A percentile compares a stretch with the other conserved stretches of the same genome.
phyloP scores from a whole-genome alignment of 2,888 invertebrate species.

The Aspidapion aeneum region DNA sequence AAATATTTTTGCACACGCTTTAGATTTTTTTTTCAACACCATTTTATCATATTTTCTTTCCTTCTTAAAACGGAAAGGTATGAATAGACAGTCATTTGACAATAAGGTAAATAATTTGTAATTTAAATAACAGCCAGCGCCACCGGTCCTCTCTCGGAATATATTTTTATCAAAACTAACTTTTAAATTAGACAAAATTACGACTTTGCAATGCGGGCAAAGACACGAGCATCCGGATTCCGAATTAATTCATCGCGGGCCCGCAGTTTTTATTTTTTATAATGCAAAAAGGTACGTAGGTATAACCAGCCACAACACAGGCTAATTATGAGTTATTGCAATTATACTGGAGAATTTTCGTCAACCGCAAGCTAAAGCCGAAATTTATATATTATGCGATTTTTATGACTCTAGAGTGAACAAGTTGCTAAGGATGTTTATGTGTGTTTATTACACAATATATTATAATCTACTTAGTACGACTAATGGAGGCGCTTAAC shows the following conservation, averaged over 20 bases:
- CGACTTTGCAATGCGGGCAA: slow-evolving; percentile 31
- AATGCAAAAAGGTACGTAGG: slow-evolving; percentile 8
- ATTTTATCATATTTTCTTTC: too few species aligned
- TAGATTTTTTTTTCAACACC: too few species aligned
- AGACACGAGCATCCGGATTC: slow-evolving; percentile 7
- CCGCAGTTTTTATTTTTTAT: slow-evolving; percentile 6
- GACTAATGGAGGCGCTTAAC: too few species aligned
- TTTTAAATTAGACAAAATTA: slow-evolving; percentile 45
- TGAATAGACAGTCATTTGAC: too few species aligned
- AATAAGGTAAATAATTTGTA: slow-evolving; percentile 13
- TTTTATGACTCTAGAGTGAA: slow-evolving; percentile 15
- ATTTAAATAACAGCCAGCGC: slow-evolving; percentile 3
- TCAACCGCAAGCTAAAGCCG: slow-evolving; percentile 9
- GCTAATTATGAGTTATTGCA: slow-evolving; percentile 17
- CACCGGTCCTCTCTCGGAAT: slow-evolving; percentile 6
- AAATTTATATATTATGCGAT: slow-evolving; percentile 19
- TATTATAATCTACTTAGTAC: too few species aligned
- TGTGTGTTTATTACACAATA: too few species aligned
- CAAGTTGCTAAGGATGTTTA: too few species aligned
- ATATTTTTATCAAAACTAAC: slow-evolving; percentile 32
- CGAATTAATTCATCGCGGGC: slow-evolving; percentile 10
- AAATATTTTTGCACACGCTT: too few species aligned
- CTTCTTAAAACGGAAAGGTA: too few species aligned
- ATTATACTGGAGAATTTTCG: slow-evolving; percentile 14
- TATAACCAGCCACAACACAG: slow-evolving; percentile 5